Base-by-base conservation (phyloP, 2,113 vertebrate genomes). In the Lamprologus speciosus region DNA sequence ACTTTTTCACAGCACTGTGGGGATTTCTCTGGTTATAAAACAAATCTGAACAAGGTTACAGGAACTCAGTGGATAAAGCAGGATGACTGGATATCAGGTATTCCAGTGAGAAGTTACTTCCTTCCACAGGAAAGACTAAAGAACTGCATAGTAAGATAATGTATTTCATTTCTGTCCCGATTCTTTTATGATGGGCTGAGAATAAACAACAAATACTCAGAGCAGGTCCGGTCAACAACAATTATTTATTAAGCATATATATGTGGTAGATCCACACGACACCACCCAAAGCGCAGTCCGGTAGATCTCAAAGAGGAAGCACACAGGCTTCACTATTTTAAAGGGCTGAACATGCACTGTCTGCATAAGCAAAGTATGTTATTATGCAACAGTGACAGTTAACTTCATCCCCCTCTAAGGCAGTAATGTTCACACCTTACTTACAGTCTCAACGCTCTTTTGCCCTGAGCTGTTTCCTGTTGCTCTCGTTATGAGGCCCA, bases 121-220 rank as follows among this genome's bases (percentile, higher is more conserved):
- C 90, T 94, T 91, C 40, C 84, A 35, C 89, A 92, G 93, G 91
- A 94, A 94, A 91, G 5, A 33, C 80, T 57, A 65, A 65, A 37
- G 60, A 75, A 58, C 84, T 91, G 58, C 58, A 23, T 3, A 3
- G 6, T 9, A 6, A 80, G 87, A 93, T 91, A 90, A 87, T 14
- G 11, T 45, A 45, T 45, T 21, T 4, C 37, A 23, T 68, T 82
- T 80, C 70, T 60, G 57, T 31, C 57, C 8, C 3, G 14, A 60
- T 60, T 31, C 57, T 31, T 60, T 60, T 60, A 60, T 60, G 57
- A 6, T 60, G 57, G 26, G 57, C 57, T 60, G 57, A 60, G 57
- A 60, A 31, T 60, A 60, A 60, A 60, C 14, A 60, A 60, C 14
- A 31, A 60, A 31, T 60, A 60, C 26, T 60, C 57, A 17, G 2